phyloP scores from a whole-genome alignment of 2,888 invertebrate genomes.

The Dinocampus coccinellae region DNA sequence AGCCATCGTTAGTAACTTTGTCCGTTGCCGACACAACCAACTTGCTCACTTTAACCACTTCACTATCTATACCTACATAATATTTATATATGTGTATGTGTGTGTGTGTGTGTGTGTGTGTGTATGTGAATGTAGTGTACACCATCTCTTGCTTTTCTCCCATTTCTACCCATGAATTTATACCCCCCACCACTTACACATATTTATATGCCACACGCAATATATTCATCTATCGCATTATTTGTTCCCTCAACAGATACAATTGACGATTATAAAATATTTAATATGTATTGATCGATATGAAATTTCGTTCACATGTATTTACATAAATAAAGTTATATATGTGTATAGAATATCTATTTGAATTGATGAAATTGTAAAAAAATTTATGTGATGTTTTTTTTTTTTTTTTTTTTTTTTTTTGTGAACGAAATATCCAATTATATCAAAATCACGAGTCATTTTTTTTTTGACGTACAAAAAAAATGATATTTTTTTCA shows the following conservation, averaged over 20 bases:
- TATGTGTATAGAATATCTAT: too few relatives aligned
- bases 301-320: not conserved
- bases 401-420: too few relatives aligned
- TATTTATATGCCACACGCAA: not conserved
- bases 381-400: too few relatives aligned
- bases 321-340: too few relatives aligned
- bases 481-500: too few relatives aligned
- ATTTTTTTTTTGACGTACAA: too few relatives aligned
- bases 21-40: conserved; percentile 43
- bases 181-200: not conserved
- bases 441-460: too few relatives aligned
- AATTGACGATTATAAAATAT: too few relatives aligned
- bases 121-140: not conserved
- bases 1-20: conserved; percentile 61
- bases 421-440: too few relatives aligned
- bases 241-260: not conserved
- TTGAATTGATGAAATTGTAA: too few relatives aligned
- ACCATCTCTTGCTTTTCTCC: not conserved
- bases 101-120: too few relatives aligned
- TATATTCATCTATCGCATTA: not conserved
- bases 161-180: not conserved
- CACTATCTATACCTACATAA: conserved; percentile 15
- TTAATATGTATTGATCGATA: not conserved
- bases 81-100: too few relatives aligned
- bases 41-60: conserved; percentile 38